A percentile compares a stretch with the other conserved stretches of the same genome.
These are phyloP conservation scores for Drosophila seclusa DNA, from an alignment of 2,888 invertebrate genomes.

Conservation along the genomic window DNA sequence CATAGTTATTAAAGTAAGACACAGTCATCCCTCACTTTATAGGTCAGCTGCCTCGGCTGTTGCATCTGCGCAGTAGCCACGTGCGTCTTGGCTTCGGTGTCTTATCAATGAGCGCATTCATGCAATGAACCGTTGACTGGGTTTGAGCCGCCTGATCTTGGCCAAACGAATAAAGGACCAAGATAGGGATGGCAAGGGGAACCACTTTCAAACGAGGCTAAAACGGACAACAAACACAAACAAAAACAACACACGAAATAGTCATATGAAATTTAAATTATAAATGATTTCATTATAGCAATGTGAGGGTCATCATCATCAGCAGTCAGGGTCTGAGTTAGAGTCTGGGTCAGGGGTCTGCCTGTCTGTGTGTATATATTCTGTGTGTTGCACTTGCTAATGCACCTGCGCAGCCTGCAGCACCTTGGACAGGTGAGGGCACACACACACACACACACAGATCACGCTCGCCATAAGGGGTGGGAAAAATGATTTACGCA, in stretches of 20 bases:
- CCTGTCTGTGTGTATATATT: background rate
- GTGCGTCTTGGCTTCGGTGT: slow-evolving; percentile 20
- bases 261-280: slow-evolving; percentile 61
- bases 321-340: slow-evolving; percentile 3
- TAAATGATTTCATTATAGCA: slow-evolving; percentile 75
- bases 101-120: slow-evolving; percentile 36
- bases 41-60: slow-evolving; percentile 1
- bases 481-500: slow-evolving; percentile 79
- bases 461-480: slow-evolving; percentile 46
- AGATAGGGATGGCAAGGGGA: slow-evolving; percentile 12
- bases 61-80: slow-evolving; percentile 48
- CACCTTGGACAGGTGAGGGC: slow-evolving; percentile 57
- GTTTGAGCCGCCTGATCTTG: slow-evolving; percentile 2
- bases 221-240: slow-evolving; percentile 9
- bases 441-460: slow-evolving; percentile 13
- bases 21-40: background rate
- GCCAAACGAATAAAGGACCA: slow-evolving; percentile 19
- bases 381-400: slow-evolving; percentile 20
- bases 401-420: slow-evolving; percentile 59
- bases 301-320: slow-evolving; percentile 62
- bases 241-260: slow-evolving; percentile 22
- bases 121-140: slow-evolving; percentile 15
- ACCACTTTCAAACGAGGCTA: slow-evolving; percentile 34
- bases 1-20: background rate
- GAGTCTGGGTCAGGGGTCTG: slow-evolving; percentile 42